Conservation (phyloP, 2,888 invertebrate genomes). For the Clitarchus hookeri region DNA sequence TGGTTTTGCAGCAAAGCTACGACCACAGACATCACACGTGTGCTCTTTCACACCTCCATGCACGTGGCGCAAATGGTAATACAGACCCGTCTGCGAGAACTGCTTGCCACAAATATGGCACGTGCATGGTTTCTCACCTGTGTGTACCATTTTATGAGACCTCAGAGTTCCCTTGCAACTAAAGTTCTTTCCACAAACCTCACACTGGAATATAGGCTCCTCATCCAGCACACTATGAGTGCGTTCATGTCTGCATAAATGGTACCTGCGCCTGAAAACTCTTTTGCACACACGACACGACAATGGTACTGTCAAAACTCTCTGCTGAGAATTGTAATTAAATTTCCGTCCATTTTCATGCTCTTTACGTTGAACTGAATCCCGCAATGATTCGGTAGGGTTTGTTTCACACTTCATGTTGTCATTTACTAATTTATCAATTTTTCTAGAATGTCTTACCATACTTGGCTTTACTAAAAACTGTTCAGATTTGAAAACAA, state of each 20-base stretch:
- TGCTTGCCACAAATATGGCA: conserved; percentile 70
- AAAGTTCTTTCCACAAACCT: conserved; percentile 33
- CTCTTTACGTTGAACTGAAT: background rate
- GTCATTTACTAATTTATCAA: background rate
- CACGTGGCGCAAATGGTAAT: conserved; percentile 58
- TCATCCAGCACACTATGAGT: conserved; percentile 28
- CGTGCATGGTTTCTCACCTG: conserved; percentile 66
- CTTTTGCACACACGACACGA: conserved; percentile 30
- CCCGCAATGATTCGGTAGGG: background rate
- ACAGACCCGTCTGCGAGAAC: conserved; percentile 66
- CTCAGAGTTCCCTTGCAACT: conserved; percentile 25
- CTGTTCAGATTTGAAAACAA: background rate
- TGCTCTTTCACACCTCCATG: conserved; percentile 59
- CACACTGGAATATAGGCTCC: conserved; percentile 24
- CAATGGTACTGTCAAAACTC: background rate
- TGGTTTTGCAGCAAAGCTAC: conserved; percentile 57
- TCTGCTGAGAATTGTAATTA: background rate
- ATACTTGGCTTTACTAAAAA: background rate
- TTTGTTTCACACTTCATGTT: background rate
- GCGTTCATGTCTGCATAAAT: conserved; percentile 30
- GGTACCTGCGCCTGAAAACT: conserved; percentile 32
- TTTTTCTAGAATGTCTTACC: background rate
- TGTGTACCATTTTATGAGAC: conserved; percentile 56
- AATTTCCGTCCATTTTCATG: background rate
- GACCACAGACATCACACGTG: conserved; percentile 57